Conservation (phyloP, 2,113 vertebrate species). For the Neodon shergylaensis region DNA sequence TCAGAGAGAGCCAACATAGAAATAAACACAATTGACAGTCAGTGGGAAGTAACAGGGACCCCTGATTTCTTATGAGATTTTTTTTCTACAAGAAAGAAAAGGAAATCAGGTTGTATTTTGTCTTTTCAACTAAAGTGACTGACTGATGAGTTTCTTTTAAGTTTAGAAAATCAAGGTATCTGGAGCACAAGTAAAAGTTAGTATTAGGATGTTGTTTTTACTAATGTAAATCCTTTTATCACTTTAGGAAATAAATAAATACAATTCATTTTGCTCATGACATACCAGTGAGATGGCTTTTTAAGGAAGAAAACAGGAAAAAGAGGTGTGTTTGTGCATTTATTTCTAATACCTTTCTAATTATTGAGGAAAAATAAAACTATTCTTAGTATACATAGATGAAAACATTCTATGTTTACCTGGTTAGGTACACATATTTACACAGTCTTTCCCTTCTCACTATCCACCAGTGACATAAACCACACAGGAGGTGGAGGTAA, state of each 20-base stretch:
- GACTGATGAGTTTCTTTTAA: not conserved
- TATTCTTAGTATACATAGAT: not conserved
- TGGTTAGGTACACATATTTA: not conserved
- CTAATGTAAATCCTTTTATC: not conserved
- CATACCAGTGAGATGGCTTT: not conserved
- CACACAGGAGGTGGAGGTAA: not conserved
- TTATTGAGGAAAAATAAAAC: slow-evolving; percentile 51
- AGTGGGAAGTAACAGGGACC: not conserved
- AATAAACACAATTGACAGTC: not conserved
- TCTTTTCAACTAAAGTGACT: not conserved
- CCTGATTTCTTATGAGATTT: not conserved
- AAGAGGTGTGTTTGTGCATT: not conserved
- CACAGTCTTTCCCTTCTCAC: not conserved
- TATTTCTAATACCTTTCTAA: slow-evolving; percentile 22
- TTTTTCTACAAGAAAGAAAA: slow-evolving; percentile 34
- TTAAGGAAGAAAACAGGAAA: not conserved
- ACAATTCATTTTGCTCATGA: not conserved
- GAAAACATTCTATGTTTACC: not conserved
- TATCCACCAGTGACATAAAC: not conserved
- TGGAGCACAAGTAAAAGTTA: slow-evolving; percentile 18
- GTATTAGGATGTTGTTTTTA: not conserved
- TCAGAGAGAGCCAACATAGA: not conserved
- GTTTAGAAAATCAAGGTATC: not conserved
- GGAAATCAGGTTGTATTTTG: not conserved
- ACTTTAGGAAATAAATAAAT: slow-evolving; percentile 46